A percentile compares a stretch with the other conserved stretches of the same genome.
phyloP scores from a whole-genome alignment of 2,888 invertebrate genomes.

The Cephalotes varians region DNA sequence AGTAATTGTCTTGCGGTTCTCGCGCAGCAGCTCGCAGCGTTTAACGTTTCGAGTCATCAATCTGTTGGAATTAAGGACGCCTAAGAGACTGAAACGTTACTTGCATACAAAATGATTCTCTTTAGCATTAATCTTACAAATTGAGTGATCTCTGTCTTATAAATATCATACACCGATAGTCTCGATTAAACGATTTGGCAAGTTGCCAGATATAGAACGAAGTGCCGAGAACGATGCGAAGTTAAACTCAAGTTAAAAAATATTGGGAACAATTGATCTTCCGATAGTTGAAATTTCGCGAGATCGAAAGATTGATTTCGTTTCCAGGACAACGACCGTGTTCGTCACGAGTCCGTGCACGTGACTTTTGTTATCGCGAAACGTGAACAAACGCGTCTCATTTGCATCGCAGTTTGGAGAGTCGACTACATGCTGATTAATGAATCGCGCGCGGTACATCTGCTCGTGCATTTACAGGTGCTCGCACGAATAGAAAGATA shows the following conservation, averaged over 20 bases:
- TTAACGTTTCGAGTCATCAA: constrained; percentile 38
- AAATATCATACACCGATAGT: neutral
- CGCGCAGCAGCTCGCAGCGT: constrained; percentile 19
- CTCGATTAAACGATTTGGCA: neutral
- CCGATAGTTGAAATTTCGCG: neutral
- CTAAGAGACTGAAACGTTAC: neutral
- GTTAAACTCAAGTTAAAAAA: neutral
- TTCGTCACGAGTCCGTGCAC: neutral
- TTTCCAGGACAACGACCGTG: neutral
- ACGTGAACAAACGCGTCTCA: constrained; percentile 42
- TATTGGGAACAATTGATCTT: neutral
- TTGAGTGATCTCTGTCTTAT: neutral
- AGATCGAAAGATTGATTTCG: neutral
- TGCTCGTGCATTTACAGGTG: constrained; percentile 52
- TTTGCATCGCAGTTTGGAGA: constrained; percentile 64
- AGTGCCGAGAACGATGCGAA: neutral
- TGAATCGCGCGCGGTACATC: constrained; percentile 50
- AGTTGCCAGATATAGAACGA: neutral
- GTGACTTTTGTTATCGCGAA: constrained; percentile 3
- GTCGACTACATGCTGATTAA: constrained; percentile 59
- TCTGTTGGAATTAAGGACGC: constrained; percentile 8
- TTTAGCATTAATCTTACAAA: neutral
- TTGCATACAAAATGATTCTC: neutral
- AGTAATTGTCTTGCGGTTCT: constrained; percentile 49
- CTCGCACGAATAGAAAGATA: constrained; percentile 44